phyloP scores from a whole-genome alignment of 2,113 vertebrate genomes.

The Chelonoidis abingdonii region DNA sequence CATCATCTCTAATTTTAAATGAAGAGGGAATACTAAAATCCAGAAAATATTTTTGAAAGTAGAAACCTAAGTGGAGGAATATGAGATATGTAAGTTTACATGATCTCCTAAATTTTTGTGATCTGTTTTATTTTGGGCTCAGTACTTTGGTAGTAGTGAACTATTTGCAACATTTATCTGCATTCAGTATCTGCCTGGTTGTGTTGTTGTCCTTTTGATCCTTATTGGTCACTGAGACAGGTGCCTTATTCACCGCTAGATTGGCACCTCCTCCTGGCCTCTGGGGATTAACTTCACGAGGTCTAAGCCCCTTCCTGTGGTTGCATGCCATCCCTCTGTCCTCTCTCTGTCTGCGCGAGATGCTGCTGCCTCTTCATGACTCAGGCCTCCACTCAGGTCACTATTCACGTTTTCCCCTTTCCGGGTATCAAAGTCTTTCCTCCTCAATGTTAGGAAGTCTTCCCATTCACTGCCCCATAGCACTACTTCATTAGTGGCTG shows the following conservation, averaged over 20 bases:
- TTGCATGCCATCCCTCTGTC: too few relatives aligned
- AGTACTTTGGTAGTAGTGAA: neutral
- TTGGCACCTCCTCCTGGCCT: too few relatives aligned
- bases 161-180: neutral
- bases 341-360: neutral
- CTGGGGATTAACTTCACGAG: too few relatives aligned
- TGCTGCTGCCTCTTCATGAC: neutral
- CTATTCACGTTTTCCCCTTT: neutral
- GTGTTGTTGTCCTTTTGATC: neutral
- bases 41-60: neutral
- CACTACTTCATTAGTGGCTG: neutral
- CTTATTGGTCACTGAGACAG: neutral
- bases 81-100: neutral
- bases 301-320: too few relatives aligned
- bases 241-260: too few relatives aligned
- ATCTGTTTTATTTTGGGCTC: neutral
- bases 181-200: neutral
- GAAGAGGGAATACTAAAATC: neutral
- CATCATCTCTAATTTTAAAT: neutral
- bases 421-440: neutral
- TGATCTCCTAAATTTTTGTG: accelerated
- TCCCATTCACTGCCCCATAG: neutral
- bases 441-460: neutral
- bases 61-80: neutral
- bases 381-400: neutral